These are phyloP conservation scores for Cynodonichthys magdalenae DNA, from an alignment of 2,797 vertebrate species.

Conservation along the genomic window DNA sequence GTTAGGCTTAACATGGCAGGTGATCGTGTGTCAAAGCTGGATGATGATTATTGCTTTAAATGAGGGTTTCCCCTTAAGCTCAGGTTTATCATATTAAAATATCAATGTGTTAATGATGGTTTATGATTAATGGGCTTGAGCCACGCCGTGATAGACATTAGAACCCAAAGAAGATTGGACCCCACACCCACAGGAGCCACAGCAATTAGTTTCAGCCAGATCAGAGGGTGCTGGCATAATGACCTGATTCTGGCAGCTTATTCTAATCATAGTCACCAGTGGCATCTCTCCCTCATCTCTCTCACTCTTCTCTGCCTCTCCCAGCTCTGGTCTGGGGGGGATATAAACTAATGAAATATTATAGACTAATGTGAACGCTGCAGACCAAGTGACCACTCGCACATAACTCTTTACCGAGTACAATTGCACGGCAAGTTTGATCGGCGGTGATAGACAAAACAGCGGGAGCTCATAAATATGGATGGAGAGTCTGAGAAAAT, in stretches of 20 bases:
- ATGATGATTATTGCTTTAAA: constrained; percentile 44
- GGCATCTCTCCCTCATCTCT: constrained; percentile 43
- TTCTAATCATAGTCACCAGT: constrained; percentile 59
- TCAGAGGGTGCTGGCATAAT: constrained; percentile 71
- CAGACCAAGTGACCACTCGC: constrained; percentile 76
- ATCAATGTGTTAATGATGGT: constrained; percentile 53
- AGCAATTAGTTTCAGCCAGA: constrained; percentile 72
- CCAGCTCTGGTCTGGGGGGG: constrained; percentile 29
- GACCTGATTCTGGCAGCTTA: constrained; percentile 69
- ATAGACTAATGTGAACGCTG: constrained; percentile 68
- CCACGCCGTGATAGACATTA: constrained; percentile 57
- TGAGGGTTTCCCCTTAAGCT: constrained; percentile 37
- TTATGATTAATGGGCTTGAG: constrained; percentile 65
- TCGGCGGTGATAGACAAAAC: constrained; percentile 95
- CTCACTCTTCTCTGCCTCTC: constrained; percentile 29
- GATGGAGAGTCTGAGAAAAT: constrained; percentile 91
- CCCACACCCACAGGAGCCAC: constrained; percentile 60
- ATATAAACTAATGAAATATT: constrained; percentile 80
- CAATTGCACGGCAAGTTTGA: constrained; percentile 88
- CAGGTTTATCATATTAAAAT: constrained; percentile 50
- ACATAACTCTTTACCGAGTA: constrained; percentile 82
- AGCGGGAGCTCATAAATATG: constrained; percentile 98
- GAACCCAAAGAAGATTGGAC: constrained; percentile 52
- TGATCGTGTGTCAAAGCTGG: constrained; percentile 30
- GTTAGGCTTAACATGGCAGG: constrained; percentile 29